Evolutionary conservation across 2,797 vertebrate genomes (phyloP), one percentile per base, ranked within the genome.

Genomic region (Aulostomus chinensis): DNA sequence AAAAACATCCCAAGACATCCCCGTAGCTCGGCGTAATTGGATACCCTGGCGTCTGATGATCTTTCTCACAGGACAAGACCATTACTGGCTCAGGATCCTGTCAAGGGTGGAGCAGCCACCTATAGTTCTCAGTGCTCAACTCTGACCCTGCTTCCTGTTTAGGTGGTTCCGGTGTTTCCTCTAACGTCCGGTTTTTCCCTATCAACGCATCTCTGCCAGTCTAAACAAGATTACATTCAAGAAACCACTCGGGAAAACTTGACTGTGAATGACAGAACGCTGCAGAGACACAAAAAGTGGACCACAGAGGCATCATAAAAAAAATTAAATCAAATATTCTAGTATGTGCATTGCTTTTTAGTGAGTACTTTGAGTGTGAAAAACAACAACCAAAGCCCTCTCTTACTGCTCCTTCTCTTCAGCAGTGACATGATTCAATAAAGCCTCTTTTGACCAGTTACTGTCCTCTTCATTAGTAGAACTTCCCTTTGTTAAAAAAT

Each of bases 131-230:
- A 68, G 46, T 14, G 46, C 45, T 81, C 53, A 88, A 85, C 86
- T 66, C 53, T 85, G 83, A 87, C 86, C 86, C 49, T 41, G 42
- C 71, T 82, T 88, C 81, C 84, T 87, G 82, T 81, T 84, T 71
- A 86, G 79, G 68, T 58, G 78, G 75, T 55, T 64, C 74, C 51
- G 52, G 36, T 7, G 59, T 76, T 86, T 86, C 77, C 80, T 81
- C 32, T 48, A 51, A 38, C 2, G 12, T 31, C 48, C 7, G 26
- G 26, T 9, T 22, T 21, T 30, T 58, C 5, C 12, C 22, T 2
- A 13, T 52, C 38, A 21, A 37, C n/a, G 30, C 18, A 30, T 26
- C 12, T 10, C 11, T 34, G 39, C 24, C 10, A 32, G 34, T 18
- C n/a, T 22, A 76, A 68, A 64, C 74, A 76, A 51, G 39, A 58